These are phyloP conservation scores for Acromyrmex charruanus DNA, from an alignment of 1,140 invertebrate species.

Conservation along the genomic window DNA sequence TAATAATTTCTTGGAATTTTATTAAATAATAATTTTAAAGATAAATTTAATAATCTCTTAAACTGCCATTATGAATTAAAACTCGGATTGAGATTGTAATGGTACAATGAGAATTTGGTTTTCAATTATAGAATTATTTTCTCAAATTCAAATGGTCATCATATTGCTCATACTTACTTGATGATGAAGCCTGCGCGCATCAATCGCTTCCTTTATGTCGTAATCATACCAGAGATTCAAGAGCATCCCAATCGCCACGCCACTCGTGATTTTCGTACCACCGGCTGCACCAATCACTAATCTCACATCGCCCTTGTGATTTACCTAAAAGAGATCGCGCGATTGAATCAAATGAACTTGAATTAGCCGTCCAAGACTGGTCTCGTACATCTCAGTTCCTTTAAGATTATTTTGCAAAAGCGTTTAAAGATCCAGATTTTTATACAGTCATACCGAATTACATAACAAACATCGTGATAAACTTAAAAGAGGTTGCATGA, in stretches of 20 bases:
- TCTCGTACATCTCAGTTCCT: too few species aligned
- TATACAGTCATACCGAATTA: too few species aligned
- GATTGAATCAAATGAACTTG: slow-evolving; percentile 22
- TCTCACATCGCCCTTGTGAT: slow-evolving; percentile 88
- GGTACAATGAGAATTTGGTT: not conserved
- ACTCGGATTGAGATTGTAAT: not conserved
- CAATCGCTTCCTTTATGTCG: slow-evolving; percentile 81
- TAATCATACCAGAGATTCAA: slow-evolving; percentile 80
- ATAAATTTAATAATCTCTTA: not conserved
- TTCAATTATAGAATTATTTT: not conserved
- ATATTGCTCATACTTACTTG: slow-evolving; percentile 76
- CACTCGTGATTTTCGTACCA: slow-evolving; percentile 95
- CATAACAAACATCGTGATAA: slow-evolving; percentile 83
- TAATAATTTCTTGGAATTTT: not conserved
- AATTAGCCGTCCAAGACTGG: not conserved
- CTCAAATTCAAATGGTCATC: not conserved
- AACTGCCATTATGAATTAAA: not conserved
- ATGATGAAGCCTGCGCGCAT: slow-evolving; percentile 82
- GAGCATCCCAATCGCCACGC: slow-evolving; percentile 90
- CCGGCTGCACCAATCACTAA: slow-evolving; percentile 95
- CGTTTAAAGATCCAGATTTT: too few species aligned
- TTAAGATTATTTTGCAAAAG: too few species aligned
- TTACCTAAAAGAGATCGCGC: slow-evolving; percentile 82
- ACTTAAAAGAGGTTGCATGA: slow-evolving; percentile 80
- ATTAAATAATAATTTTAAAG: not conserved